Conservation (phyloP, 2,888 invertebrate species). For the Mesorhabditis spiculigera region DNA sequence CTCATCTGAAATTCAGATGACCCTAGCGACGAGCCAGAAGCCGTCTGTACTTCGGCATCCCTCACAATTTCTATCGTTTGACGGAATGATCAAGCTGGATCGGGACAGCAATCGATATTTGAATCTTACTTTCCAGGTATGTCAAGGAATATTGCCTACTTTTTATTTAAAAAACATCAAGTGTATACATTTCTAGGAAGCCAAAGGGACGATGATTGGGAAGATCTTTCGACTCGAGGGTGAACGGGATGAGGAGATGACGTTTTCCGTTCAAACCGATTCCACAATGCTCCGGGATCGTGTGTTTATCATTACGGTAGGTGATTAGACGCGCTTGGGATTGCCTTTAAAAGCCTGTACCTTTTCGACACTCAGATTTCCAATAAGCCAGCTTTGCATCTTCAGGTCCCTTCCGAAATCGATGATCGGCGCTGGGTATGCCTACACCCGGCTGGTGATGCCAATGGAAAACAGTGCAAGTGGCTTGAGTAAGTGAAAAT, state of each 20-base stretch:
- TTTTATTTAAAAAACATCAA: background rate
- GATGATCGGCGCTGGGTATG: conserved; percentile 40
- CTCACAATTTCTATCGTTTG: conserved; percentile 40
- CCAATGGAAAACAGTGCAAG: conserved; percentile 34
- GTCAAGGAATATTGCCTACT: background rate
- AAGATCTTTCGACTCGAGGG: conserved; percentile 28
- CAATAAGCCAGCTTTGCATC: no score
- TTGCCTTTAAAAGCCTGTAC: background rate
- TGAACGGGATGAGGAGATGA: conserved; percentile 28
- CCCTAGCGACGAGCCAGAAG: conserved; percentile 27
- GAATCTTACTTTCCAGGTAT: conserved; percentile 44
- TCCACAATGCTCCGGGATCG: conserved; percentile 8
- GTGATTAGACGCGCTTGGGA: background rate
- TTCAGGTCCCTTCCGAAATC: conserved; percentile 35
- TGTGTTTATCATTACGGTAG: background rate
- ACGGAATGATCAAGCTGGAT: conserved; percentile 46
- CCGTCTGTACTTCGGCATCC: conserved; percentile 35
- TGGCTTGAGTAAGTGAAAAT: conserved; percentile 26
- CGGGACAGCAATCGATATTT: conserved; percentile 47
- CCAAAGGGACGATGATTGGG: conserved; percentile 41
- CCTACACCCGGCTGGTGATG: conserved; percentile 45
- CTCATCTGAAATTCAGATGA: conserved; percentile 24
- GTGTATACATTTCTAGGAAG: conserved; percentile 22
- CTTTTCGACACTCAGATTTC: conserved; percentile 11
- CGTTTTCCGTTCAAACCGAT: conserved; percentile 33